A percentile compares a stretch with the other conserved stretches of the same genome.
phyloP scores from a whole-genome alignment of 2,797 vertebrate genomes.

The Chloroceryle amazona region DNA sequence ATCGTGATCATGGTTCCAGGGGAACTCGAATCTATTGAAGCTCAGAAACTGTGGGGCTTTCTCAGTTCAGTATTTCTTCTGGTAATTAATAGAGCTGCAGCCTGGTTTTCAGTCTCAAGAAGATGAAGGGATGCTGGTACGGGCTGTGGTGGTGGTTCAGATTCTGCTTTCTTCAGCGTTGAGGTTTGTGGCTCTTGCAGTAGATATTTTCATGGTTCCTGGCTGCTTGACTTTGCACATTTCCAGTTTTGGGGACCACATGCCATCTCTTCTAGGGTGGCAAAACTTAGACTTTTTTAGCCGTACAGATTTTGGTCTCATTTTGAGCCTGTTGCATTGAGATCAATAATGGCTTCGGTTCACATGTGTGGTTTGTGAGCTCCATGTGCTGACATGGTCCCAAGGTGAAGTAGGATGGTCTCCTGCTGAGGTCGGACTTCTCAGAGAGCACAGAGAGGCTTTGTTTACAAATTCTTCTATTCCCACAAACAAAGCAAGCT shows the following conservation, averaged over 20 bases:
- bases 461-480: background rate
- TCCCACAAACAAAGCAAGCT: constrained; percentile 27
- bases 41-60: background rate
- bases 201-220: fast-evolving
- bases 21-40: background rate
- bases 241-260: background rate
- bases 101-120: background rate
- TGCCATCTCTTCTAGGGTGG: background rate
- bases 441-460: background rate
- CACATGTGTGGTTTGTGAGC: background rate
- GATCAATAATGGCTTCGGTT: background rate
- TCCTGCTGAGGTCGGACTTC: background rate
- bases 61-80: background rate
- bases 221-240: background rate
- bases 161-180: fast-evolving
- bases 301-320: fast-evolving
- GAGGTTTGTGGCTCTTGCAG: too few relatives aligned
- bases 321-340: background rate
- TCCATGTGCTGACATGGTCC: background rate
- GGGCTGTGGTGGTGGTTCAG: background rate
- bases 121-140: background rate
- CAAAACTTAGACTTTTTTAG: fast-evolving
- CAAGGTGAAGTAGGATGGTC: background rate
- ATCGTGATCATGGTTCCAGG: background rate
- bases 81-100: background rate